Conservation (phyloP, 2,888 invertebrate species). For the Ophioninae sp. region DNA sequence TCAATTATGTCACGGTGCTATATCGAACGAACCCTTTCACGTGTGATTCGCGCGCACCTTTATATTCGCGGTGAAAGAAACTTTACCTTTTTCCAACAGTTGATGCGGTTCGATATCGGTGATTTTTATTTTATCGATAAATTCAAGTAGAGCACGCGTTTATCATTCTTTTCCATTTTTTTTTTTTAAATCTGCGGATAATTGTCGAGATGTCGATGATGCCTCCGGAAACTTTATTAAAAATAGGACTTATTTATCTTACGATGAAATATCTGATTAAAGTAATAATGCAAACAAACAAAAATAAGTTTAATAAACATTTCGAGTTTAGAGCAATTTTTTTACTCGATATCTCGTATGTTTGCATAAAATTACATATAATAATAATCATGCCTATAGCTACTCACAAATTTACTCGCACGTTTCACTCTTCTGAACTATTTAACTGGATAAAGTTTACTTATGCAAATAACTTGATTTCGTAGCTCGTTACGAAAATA, state of each 20-base stretch:
- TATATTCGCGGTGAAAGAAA: neutral
- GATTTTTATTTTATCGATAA: neutral
- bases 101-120: neutral
- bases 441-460: too few relatives aligned
- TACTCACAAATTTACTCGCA: too few relatives aligned
- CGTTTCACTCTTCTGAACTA: too few relatives aligned
- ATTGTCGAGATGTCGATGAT: neutral
- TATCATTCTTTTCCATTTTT: neutral
- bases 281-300: too few relatives aligned
- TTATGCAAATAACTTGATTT: too few relatives aligned
- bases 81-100: neutral
- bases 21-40: conserved; percentile 20
- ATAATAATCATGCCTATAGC: too few relatives aligned
- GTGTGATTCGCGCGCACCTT: neutral
- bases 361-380: too few relatives aligned
- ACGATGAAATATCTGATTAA: neutral
- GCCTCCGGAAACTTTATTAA: neutral
- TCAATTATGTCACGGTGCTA: conserved; percentile 40
- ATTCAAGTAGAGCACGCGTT: neutral
- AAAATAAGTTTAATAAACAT: too few relatives aligned
- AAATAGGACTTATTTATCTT: neutral
- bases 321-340: too few relatives aligned
- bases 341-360: too few relatives aligned
- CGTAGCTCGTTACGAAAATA: too few relatives aligned
- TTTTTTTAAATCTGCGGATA: neutral